phyloP scores from a whole-genome alignment of 2,888 invertebrate genomes.

The Sipha maydis region DNA sequence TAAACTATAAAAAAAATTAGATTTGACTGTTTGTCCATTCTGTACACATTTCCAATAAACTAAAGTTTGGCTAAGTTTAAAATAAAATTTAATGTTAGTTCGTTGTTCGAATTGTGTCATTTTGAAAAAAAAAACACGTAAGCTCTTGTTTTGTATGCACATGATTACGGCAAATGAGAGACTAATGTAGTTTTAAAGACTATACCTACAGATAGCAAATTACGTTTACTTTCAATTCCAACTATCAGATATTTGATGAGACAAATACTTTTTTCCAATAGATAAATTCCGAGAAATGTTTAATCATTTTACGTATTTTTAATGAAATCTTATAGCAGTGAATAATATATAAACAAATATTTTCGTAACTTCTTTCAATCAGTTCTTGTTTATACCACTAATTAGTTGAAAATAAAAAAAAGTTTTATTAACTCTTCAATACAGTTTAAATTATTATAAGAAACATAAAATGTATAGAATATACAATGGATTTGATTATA shows the following conservation, averaged over 20 bases:
- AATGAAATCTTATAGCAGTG: no score
- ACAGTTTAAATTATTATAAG: no score
- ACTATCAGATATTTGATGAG: background rate
- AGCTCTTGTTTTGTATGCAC: slow-evolving; percentile 8
- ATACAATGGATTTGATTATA: no score
- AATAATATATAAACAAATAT: no score
- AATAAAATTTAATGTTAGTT: slow-evolving; percentile 21
- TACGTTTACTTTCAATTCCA: slow-evolving; percentile 15
- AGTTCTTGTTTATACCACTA: no score
- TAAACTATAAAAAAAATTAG: background rate
- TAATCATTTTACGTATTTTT: no score
- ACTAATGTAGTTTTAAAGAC: slow-evolving; percentile 20
- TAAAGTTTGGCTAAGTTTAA: slow-evolving; percentile 10
- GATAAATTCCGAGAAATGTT: no score
- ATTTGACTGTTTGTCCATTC: slow-evolving; percentile 30
- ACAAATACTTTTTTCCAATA: no score
- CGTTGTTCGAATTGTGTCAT: slow-evolving; percentile 7
- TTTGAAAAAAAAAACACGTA: background rate
- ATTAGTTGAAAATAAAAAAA: no score
- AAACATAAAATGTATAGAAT: no score
- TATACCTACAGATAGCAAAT: slow-evolving; percentile 6
- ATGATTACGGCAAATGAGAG: background rate
- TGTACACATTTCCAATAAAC: background rate
- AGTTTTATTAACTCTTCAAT: no score
- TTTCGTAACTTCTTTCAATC: no score